Base-by-base conservation (phyloP, 2,888 invertebrate species). In the Sussaba pulchella region DNA sequence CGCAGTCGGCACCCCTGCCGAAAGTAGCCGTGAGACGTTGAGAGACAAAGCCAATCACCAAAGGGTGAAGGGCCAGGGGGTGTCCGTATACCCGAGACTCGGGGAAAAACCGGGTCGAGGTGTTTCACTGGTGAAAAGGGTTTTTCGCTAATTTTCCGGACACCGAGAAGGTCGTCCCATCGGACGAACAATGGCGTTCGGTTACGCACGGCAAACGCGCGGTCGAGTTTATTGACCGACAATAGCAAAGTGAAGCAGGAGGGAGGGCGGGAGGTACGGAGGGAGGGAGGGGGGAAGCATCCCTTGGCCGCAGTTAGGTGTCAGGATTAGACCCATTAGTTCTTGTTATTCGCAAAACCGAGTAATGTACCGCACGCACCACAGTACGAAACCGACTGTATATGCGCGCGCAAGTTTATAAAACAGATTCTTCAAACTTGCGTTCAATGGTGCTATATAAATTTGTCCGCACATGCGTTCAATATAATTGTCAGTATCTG, bases 321-420 rank as follows among this genome's bases (percentile, higher is more conserved):
- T 64, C 59, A 19, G 85, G 83, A 84, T 85, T 85, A 85, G 76
- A 75, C 59, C 78, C 80, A 83, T 84, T 85, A 80, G 86, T 86
- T 84, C 67, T 80, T 81, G 69, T 83, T 84, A 84, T 83, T 82
- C 78, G 71, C 63, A 69, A 83, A 82, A 82, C 81, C 81, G 73
- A 82, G 79, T 77, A 77, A 79, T 83, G 79, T 77, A 81, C 61
- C 3, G 1, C 14, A 26, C 54, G 5, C 69, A 26, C 31, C 57
- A 31, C 43, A 50, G 5, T 36, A 45, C 47, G 19, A 6, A 5
- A 31, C 4, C 6, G 4, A 5, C 31, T 31, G 31, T 12, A 10
- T 14, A 1, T 10, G 19, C 21, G 21, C 45, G 2, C 4, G 17
- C 10, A 19, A n/a, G n/a, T n/a, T n/a, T 50, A 36, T 52, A 64